A percentile compares a stretch with the other conserved stretches of the same genome.
Evolutionary conservation across 2,113 vertebrate genomes (phyloP).

Genomic region (Collichthys lucidus): DNA sequence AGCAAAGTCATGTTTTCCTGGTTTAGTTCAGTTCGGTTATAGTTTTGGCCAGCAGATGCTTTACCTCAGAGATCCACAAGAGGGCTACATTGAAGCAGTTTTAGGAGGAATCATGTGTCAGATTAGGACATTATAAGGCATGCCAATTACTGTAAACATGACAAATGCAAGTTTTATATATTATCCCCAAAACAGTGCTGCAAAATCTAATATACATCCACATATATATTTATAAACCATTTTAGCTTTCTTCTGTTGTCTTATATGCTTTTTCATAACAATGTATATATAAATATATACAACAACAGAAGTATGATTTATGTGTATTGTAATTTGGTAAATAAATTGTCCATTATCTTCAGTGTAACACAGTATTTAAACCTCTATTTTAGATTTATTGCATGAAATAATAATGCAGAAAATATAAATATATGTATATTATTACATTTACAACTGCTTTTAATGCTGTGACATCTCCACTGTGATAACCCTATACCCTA

Average conservation of each 20-base stretch:
- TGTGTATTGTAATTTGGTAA: background rate
- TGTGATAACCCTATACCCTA: too few species aligned
- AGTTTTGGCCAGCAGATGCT: slow-evolving; percentile 15
- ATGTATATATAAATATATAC: background rate
- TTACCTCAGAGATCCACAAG: slow-evolving; percentile 61
- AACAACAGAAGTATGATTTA: background rate
- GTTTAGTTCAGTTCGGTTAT: background rate
- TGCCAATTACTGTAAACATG: background rate
- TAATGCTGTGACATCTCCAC: background rate
- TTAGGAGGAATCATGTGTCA: background rate
- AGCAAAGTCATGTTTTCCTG: slow-evolving; percentile 6
- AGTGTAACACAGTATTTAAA: too few species aligned
- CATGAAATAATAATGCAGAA: background rate
- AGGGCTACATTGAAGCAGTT: slow-evolving; percentile 47
- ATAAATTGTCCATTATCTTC: background rate
- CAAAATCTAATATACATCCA: too few species aligned
- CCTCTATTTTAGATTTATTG: too few species aligned
- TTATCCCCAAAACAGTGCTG: too few species aligned
- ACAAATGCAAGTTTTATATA: background rate
- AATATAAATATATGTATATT: too few species aligned
- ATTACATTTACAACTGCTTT: too few species aligned
- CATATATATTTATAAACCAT: too few species aligned
- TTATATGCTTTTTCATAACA: background rate
- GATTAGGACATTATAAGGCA: background rate
- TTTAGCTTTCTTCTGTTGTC: background rate